Evolutionary conservation across 2,888 invertebrate species (phyloP), one percentile per base, ranked within the genome.

Genomic region (Clostera curtula): DNA sequence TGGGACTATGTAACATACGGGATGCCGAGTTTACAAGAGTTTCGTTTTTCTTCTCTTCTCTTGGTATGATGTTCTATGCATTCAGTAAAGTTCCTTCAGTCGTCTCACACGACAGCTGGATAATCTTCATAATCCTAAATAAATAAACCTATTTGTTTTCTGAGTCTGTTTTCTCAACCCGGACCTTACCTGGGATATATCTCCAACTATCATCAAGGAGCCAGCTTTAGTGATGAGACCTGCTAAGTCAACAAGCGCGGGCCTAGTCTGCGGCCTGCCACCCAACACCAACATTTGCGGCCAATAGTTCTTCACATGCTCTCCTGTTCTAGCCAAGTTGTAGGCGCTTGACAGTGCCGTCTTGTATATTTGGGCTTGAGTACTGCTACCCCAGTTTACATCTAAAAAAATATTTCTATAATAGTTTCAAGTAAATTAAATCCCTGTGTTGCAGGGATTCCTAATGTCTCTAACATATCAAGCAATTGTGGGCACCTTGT

Each of bases 381-480:
- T 96, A 4, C 96, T 95, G 31, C 96, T 96, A 12, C 98, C 98
- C 98, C 98, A 98, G 73, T 98, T 98, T 2, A 97, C 97, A 63
- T 97, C 94, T 88, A 47, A 19, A 62, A 43, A 8, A 13, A 53
- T 16, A 29, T 24, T 11, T 31, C 32, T 22, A 25, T 12, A 26
- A 33, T 29, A 33, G 31, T 19, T 20, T 24, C 29, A 19, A 8
- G 2, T 2, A 11, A 11, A 1, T 16, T 8, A n/a, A n/a, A n/a
- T n/a, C n/a, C n/a, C n/a, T n/a, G n/a, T n/a, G n/a, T n/a, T n/a
- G n/a, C n/a, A n/a, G n/a, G n/a, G n/a, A n/a, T n/a, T n/a, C n/a
- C n/a, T n/a, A n/a, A n/a, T n/a, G n/a, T n/a, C n/a, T n/a, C n/a
- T n/a, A n/a, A n/a, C n/a, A n/a, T n/a, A n/a, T n/a, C n/a, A n/a